Evolutionary conservation across 92 coral and sea anemone species (phyloP).

Genomic region (Palythoa grandiflora): DNA sequence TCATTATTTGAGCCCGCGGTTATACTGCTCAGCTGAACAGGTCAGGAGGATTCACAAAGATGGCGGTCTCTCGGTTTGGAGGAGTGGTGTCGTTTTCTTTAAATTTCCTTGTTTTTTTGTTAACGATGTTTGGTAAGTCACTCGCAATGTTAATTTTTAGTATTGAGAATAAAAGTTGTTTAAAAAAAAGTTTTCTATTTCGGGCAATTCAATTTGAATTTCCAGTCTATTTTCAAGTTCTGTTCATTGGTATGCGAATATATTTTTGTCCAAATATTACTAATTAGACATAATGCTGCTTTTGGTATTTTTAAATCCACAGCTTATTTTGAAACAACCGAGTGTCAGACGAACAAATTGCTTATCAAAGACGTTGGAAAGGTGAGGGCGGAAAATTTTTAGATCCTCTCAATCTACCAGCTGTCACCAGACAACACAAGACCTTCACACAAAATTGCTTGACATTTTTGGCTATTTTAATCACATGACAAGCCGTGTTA

Average conservation of each 20-base stretch:
- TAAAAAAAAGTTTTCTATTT: neutral
- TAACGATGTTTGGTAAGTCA: constrained; percentile 17
- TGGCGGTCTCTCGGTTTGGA: constrained; percentile 19
- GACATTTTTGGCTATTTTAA: constrained; percentile 3
- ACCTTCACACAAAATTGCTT: neutral
- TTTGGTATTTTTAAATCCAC: neutral
- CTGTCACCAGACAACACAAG: constrained; percentile 16
- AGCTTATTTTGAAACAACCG: constrained; percentile 12
- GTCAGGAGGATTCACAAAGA: constrained; percentile 37
- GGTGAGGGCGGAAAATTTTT: constrained; percentile 47
- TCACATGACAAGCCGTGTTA: no score
- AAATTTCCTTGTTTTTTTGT: constrained; percentile 27
- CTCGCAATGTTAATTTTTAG: neutral
- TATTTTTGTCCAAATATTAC: neutral
- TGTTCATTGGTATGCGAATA: neutral
- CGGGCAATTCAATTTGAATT: neutral
- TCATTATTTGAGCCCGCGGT: constrained; percentile 22
- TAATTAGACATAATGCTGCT: neutral
- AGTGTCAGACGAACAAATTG: constrained; percentile 51
- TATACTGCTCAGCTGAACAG: constrained; percentile 34
- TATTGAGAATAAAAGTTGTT: neutral
- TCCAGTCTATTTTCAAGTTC: neutral
- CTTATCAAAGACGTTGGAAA: constrained; percentile 71
- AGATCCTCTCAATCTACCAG: neutral
- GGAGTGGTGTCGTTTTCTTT: neutral